phyloP scores from a whole-genome alignment of 2,888 invertebrate genomes.

The Perizoma affinitatum region DNA sequence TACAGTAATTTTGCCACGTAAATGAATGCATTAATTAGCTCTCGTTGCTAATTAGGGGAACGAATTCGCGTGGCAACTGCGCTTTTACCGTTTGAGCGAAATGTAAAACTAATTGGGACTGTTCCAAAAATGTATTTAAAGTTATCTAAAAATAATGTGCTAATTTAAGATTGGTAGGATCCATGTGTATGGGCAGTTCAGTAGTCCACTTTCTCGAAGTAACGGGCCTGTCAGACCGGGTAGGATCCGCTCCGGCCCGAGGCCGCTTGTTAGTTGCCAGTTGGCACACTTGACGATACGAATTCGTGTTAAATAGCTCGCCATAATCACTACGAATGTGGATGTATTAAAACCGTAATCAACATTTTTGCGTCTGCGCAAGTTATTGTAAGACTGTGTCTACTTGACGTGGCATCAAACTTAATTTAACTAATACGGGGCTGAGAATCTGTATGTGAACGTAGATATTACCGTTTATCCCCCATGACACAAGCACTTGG shows the following conservation, averaged over 20 bases:
- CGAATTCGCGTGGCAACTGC: conserved; percentile 47
- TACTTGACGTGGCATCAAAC: conserved; percentile 1
- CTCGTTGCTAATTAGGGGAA: conserved; percentile 36
- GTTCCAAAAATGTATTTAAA: conserved; percentile 27
- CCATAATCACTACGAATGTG: conserved; percentile 2
- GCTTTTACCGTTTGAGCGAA: conserved; percentile 53
- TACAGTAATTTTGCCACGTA: conserved; percentile 49
- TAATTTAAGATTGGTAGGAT: conserved; percentile 32
- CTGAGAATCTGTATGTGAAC: neutral
- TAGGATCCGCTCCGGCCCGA: conserved; percentile 41
- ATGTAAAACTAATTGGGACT: conserved; percentile 52
- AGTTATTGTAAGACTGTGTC: neutral
- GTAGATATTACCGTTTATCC: neutral
- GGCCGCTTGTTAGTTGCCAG: conserved; percentile 31
- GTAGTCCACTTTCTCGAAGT: conserved; percentile 59
- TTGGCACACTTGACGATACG: conserved; percentile 45
- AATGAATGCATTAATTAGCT: conserved; percentile 59
- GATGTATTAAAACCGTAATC: conserved; percentile 6
- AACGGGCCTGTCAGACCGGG: conserved; percentile 49
- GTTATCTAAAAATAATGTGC: neutral
- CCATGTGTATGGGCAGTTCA: conserved; percentile 34
- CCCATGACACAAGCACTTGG: no score
- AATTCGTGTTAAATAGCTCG: conserved; percentile 13
- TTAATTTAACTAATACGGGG: no score
- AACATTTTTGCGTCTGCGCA: neutral